Percentiles rank a stretch among this genome's conserved stretches.
phyloP scores from a whole-genome alignment of 2,797 vertebrate species.

The Gambelia wislizenii region DNA sequence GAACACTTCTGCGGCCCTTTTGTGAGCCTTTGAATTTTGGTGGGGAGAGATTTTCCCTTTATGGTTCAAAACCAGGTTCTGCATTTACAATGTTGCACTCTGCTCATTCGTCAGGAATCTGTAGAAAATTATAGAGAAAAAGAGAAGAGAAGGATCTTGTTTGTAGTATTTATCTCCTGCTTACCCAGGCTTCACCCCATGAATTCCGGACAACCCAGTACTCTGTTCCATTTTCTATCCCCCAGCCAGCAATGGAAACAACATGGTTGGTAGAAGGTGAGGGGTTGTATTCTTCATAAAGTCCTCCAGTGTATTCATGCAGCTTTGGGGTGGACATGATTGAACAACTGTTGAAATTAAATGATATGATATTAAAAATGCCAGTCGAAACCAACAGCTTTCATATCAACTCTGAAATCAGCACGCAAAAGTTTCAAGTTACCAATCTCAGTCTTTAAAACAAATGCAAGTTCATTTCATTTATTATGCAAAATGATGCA shows the following conservation, averaged over 20 bases:
- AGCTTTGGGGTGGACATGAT: slow-evolving; percentile 93
- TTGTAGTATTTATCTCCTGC: slow-evolving; percentile 31
- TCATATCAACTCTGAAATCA: not conserved
- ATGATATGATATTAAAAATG: slow-evolving; percentile 34
- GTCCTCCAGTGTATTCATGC: slow-evolving; percentile 89
- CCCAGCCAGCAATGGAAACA: slow-evolving; percentile 95
- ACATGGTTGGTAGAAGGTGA: slow-evolving; percentile 87
- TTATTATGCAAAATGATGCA: not conserved
- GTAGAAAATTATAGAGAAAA: not conserved
- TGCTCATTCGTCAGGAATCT: too few relatives aligned
- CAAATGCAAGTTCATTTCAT: too few relatives aligned
- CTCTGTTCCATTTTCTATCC: slow-evolving; percentile 84
- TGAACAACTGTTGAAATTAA: slow-evolving; percentile 82
- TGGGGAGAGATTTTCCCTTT: too few relatives aligned
- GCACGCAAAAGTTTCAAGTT: too few relatives aligned
- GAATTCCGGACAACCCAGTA: slow-evolving; percentile 98
- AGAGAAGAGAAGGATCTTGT: not conserved
- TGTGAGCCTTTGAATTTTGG: too few relatives aligned
- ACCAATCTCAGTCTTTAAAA: too few relatives aligned
- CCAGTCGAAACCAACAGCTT: not conserved
- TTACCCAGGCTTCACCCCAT: slow-evolving; percentile 98
- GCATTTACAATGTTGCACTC: not conserved
- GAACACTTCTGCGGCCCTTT: not conserved
- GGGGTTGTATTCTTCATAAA: slow-evolving; percentile 86
- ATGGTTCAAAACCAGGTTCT: not conserved